Percentiles rank a stretch among this genome's conserved stretches.
Evolutionary conservation across 2,888 invertebrate genomes (phyloP).

Genomic region (Eurois occulta): DNA sequence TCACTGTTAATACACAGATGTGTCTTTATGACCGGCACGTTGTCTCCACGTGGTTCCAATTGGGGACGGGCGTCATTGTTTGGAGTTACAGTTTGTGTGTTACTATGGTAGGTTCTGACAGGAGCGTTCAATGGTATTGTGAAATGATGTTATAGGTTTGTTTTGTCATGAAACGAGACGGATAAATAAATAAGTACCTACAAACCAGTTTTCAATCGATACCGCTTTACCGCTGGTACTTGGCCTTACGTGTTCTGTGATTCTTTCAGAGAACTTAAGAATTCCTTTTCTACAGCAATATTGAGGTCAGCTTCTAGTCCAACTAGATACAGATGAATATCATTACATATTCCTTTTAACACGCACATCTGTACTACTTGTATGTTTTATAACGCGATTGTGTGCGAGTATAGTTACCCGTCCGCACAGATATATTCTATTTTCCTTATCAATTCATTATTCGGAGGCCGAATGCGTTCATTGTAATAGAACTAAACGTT

Average conservation of each 20-base stretch:
- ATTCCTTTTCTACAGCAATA: neutral
- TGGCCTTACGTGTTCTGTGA: neutral
- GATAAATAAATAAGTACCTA: conserved; percentile 20
- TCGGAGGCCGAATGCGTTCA: conserved; percentile 30
- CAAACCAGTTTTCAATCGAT: conserved; percentile 21
- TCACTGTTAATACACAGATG: conserved; percentile 51
- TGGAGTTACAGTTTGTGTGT: conserved; percentile 7
- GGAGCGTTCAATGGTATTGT: neutral
- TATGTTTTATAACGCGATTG: conserved; percentile 6
- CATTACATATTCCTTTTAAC: conserved; percentile 16
- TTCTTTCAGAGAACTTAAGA: conserved; percentile 1
- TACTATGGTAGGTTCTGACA: conserved; percentile 14
- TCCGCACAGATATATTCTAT: conserved; percentile 31
- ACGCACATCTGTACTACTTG: neutral
- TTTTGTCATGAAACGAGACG: neutral
- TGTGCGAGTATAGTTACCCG: neutral
- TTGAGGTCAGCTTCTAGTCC: conserved; percentile 17
- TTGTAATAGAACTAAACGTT: conserved; percentile 22
- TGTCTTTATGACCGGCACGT: conserved; percentile 50
- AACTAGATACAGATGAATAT: conserved; percentile 38
- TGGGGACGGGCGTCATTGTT: conserved; percentile 43
- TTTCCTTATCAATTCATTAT: conserved; percentile 43
- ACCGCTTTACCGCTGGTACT: too few relatives aligned
- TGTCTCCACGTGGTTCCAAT: conserved; percentile 51
- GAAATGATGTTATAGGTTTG: neutral